A percentile compares a stretch with the other conserved stretches of the same genome.
phyloP scores from a whole-genome alignment of 1,140 invertebrate genomes.

The Drosophila sproati region DNA sequence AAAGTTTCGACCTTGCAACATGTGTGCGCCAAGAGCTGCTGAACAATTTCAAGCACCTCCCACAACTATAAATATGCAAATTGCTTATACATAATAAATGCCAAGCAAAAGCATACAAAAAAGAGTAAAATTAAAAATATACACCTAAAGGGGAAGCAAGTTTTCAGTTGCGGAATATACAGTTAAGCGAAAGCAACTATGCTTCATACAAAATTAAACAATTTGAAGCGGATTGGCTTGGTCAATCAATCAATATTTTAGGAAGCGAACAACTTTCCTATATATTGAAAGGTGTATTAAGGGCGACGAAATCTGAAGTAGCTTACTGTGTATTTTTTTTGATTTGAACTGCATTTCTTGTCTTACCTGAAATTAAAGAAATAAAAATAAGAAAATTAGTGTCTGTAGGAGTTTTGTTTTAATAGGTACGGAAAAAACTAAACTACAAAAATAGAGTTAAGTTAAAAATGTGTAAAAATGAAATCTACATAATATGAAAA shows the following conservation, averaged over 20 bases:
- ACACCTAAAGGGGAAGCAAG: conserved; percentile 10
- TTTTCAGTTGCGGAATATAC: conserved; percentile 5
- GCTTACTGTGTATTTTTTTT: not conserved
- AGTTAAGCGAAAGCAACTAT: not conserved
- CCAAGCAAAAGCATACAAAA: conserved; percentile 27
- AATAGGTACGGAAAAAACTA: too few relatives aligned
- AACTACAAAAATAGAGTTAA: too few relatives aligned
- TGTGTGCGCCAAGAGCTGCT: not conserved
- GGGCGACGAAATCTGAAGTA: not conserved
- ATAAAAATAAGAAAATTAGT: not conserved
- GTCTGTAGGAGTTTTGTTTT: too few relatives aligned
- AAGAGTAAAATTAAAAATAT: conserved; percentile 12
- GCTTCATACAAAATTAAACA: not conserved
- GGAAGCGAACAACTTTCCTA: not conserved
- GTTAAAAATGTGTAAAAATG: too few relatives aligned
- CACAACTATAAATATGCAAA: conserved; percentile 57
- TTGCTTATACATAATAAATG: conserved; percentile 60
- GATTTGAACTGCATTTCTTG: not conserved
- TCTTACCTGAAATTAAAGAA: conserved; percentile 31
- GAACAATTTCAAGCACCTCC: conserved; percentile 1
- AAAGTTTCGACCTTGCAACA: not conserved
- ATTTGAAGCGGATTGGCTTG: not conserved
- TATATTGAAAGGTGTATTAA: not conserved
- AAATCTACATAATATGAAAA: not conserved
- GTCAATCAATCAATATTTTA: not conserved